Conservation (phyloP, 2,113 vertebrate genomes). For the Myotis brandtii region DNA sequence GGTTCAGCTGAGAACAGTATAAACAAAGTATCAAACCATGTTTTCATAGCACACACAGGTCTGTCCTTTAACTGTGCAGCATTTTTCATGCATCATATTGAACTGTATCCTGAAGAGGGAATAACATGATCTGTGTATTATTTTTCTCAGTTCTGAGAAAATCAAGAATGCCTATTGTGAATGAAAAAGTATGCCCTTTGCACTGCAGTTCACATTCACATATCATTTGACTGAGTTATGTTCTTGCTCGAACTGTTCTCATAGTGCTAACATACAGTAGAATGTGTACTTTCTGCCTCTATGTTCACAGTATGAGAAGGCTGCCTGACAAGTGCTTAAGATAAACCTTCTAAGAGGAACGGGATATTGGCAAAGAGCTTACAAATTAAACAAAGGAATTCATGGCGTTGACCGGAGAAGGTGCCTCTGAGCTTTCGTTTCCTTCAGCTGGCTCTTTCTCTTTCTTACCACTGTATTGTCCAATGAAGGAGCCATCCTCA, state of each 20-base stretch:
- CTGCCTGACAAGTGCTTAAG: constrained; percentile 80
- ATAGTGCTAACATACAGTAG: constrained; percentile 79
- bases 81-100: constrained; percentile 88
- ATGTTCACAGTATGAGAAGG: constrained; percentile 80
- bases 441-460: constrained; percentile 95
- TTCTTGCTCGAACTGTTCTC: constrained; percentile 76
- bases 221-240: constrained; percentile 67
- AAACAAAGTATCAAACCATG: constrained; percentile 86
- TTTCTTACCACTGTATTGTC: constrained; percentile 98
- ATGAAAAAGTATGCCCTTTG: constrained; percentile 74
- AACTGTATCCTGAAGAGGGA: constrained; percentile 80
- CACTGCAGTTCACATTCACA: constrained; percentile 73
- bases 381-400: constrained; percentile 96
- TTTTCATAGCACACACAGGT: constrained; percentile 84
- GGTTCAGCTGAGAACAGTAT: constrained; percentile 87
- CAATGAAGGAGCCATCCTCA: constrained; percentile 99
- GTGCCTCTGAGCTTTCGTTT: constrained; percentile 96
- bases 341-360: constrained; percentile 77
- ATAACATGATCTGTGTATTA: constrained; percentile 71
- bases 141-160: constrained; percentile 81
- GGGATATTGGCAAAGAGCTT: constrained; percentile 73
- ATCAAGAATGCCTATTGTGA: constrained; percentile 76
- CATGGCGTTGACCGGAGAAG: constrained; percentile 97
- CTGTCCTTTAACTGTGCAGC: constrained; percentile 86
- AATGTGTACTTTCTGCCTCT: constrained; percentile 74